Evolutionary conservation across 2,113 vertebrate genomes (phyloP).

Genomic region (Pionites leucogaster): DNA sequence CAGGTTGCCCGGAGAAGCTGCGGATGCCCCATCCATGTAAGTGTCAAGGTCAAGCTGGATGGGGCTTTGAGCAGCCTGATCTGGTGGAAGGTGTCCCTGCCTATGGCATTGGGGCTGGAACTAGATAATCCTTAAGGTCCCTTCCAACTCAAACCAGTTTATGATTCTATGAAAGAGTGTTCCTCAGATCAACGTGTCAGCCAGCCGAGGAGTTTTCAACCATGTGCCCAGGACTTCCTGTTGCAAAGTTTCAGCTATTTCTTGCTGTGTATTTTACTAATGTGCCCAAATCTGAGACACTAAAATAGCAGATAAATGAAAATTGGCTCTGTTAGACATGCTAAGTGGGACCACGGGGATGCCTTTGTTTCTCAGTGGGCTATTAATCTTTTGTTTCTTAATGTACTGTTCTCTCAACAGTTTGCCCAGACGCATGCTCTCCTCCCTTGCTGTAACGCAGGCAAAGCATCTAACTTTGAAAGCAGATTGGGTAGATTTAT

Average conservation of each 20-base stretch:
- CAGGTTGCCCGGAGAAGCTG: neutral
- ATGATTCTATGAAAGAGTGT: neutral
- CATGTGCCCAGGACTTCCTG: neutral
- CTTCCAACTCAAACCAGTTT: neutral
- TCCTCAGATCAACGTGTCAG: too few species aligned
- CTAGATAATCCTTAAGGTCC: neutral
- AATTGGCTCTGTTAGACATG: too few species aligned
- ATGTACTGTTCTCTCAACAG: neutral
- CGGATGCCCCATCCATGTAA: neutral
- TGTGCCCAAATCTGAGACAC: neutral
- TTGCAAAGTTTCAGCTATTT: neutral
- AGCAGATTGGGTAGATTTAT: neutral
- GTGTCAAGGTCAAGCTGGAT: neutral
- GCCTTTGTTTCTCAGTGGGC: neutral
- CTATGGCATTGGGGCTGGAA: neutral
- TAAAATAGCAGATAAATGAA: neutral
- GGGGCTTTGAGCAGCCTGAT: neutral
- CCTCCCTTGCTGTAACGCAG: neutral
- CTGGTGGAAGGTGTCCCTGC: neutral
- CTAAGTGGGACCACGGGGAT: accelerated
- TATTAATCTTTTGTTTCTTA: neutral
- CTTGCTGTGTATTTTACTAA: neutral
- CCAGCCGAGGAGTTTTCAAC: neutral
- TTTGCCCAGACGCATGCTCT: neutral
- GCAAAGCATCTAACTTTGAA: neutral